Evolutionary conservation across 2,888 invertebrate species (phyloP), one percentile per base, ranked within the genome.

Genomic region (Orthosia gracilis): DNA sequence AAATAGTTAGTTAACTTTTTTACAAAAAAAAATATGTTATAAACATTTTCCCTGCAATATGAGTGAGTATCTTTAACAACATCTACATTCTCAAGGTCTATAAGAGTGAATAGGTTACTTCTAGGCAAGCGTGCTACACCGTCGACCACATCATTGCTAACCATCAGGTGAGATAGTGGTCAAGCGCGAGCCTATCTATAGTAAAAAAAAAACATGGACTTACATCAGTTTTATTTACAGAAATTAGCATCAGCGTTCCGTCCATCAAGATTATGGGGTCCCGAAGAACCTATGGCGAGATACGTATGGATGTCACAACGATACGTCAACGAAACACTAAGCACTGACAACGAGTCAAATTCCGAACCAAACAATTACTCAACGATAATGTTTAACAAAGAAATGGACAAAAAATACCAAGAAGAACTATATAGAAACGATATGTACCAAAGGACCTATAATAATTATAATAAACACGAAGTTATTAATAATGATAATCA

Each of bases 251-350:
- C 96, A 61, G 93, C 96, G 0, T 96, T 96, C 85, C 92, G 91
- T n/a, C 92, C 96, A 11, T 96, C 96, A 0, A 91, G 95, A 23
- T 89, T 95, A 18, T 96, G 96, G 96, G 96, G 96, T 17, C 96
- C 96, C 31, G 96, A 96, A 84, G 96, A 96, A 82, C 96, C 96
- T 2, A 92, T 95, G 90, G 92, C 94, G 0, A 88, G 96, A 85
- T 96, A 96, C 86, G 90, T 95, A 12, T 96, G 96, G 96, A 96
- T 96, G 96, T 95, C 96, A 21, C 94, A 95, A 88, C 89, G 95
- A 81, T 94, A 92, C 71, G 83, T 91, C 61, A 93, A 92, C 85
- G 95, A 94, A 84, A 89, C 89, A 12, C 82, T 91, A 3, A 94
- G 92, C 87, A 91, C 92, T 13, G 92, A 92, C 79, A 92, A 90